Conservation (phyloP, 2,888 invertebrate species). For the Ophion slaviceki region DNA sequence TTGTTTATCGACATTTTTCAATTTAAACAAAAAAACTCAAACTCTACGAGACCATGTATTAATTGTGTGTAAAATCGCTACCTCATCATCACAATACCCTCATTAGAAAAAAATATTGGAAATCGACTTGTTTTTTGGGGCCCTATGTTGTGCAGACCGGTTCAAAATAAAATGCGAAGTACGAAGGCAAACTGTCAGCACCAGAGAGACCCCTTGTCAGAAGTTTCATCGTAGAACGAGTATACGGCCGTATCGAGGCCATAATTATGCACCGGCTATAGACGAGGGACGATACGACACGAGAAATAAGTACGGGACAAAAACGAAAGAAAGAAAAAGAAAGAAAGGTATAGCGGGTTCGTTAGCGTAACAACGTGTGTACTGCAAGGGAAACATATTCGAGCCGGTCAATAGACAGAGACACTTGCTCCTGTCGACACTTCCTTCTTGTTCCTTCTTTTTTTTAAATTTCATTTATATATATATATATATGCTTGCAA, state of each 20-base stretch:
- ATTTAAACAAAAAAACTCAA: too few species aligned
- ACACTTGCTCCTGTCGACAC: slow-evolving; percentile 11
- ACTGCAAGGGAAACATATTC: slow-evolving; percentile 12
- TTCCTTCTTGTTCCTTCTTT: neutral
- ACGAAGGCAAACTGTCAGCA: slow-evolving; percentile 3
- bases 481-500: too few species aligned
- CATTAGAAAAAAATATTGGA: too few species aligned
- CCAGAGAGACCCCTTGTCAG: slow-evolving; percentile 26
- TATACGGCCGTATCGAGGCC: slow-evolving; percentile 24
- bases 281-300: slow-evolving; percentile 19
- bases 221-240: slow-evolving; percentile 14
- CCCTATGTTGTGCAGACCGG: neutral
- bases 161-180: slow-evolving; percentile 14
- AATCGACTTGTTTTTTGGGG: too few species aligned
- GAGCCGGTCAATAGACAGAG: neutral
- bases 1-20: too few species aligned
- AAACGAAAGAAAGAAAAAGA: slow-evolving; percentile 15
- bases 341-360: slow-evolving; percentile 51
- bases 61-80: too few species aligned
- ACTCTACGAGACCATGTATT: too few species aligned
- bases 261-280: slow-evolving; percentile 21
- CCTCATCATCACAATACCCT: too few species aligned
- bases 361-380: slow-evolving; percentile 58
- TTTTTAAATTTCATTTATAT: neutral
- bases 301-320: slow-evolving; percentile 36